A percentile compares a stretch with the other conserved stretches of the same genome.
These are phyloP conservation scores for Norana najaformis DNA, from an alignment of 2,888 invertebrate genomes.

Conservation along the genomic window DNA sequence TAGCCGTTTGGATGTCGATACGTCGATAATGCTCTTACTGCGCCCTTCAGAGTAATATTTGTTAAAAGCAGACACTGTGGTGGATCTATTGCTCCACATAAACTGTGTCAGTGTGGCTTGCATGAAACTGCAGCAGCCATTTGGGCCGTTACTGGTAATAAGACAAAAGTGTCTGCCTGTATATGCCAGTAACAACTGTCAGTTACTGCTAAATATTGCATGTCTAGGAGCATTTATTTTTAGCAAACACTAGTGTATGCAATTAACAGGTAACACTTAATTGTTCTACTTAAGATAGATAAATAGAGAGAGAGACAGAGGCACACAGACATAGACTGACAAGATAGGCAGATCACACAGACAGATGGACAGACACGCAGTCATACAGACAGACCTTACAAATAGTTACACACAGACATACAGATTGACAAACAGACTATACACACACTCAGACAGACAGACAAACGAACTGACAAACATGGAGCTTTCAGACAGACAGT, in stretches of 20 bases:
- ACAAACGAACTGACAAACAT: not conserved
- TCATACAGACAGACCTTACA: not conserved
- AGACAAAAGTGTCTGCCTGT: not conserved
- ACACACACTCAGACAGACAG: not conserved
- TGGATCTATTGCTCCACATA: not conserved
- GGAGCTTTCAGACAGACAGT: not conserved
- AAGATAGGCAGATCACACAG: not conserved
- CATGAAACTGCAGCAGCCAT: not conserved
- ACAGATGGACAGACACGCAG: not conserved
- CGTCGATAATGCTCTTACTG: not conserved
- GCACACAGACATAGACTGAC: not conserved
- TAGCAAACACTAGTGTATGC: not conserved
- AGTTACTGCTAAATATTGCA: not conserved
- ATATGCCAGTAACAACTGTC: not conserved
- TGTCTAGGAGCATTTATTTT: no score
- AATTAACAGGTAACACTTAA: not conserved
- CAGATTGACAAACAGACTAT: not conserved
- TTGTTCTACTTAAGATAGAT: not conserved
- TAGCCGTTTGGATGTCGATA: not conserved
- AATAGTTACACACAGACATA: not conserved
- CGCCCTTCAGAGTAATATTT: not conserved
- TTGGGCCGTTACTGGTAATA: not conserved
- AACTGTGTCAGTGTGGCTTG: not conserved
- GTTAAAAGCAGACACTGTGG: not conserved
- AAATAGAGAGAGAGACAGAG: not conserved